These are phyloP conservation scores for Uromys caudimaculatus DNA, from an alignment of 2,797 vertebrate species.

Conservation along the genomic window DNA sequence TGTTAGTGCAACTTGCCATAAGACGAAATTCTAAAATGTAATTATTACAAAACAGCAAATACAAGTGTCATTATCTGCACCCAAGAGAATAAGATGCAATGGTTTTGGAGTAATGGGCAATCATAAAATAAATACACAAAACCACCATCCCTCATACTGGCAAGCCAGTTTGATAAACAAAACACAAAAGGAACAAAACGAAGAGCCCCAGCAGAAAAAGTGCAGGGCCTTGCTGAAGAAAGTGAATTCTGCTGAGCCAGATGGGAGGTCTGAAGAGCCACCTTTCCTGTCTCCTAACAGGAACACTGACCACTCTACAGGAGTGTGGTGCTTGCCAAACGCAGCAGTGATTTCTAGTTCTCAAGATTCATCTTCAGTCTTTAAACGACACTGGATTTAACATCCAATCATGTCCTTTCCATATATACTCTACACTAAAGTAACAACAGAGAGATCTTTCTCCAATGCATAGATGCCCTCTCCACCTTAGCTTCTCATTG, in stretches of 20 bases:
- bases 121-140: conserved; percentile 51
- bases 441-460: not conserved
- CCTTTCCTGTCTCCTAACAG: not conserved
- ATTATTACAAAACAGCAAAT: conserved; percentile 46
- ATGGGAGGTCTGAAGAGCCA: not conserved
- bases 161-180: conserved; percentile 41
- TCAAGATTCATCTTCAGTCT: conserved; percentile 7
- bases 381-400: not conserved
- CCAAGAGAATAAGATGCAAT: conserved; percentile 35
- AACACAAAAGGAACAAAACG: conserved; percentile 20
- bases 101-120: conserved; percentile 28
- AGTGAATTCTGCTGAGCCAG: not conserved
- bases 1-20: conserved; percentile 5
- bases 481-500: not conserved
- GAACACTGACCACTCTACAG: not conserved
- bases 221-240: not conserved
- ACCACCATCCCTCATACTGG: not conserved
- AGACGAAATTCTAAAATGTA: conserved; percentile 61
- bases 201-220: not conserved
- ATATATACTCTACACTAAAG: not conserved
- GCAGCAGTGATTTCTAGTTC: not conserved
- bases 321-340: not conserved
- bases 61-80: conserved; percentile 5
- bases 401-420: not conserved
- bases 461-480: not conserved